Evolutionary conservation across 2,113 vertebrate genomes (phyloP).

Genomic region (Chaetura pelagica): DNA sequence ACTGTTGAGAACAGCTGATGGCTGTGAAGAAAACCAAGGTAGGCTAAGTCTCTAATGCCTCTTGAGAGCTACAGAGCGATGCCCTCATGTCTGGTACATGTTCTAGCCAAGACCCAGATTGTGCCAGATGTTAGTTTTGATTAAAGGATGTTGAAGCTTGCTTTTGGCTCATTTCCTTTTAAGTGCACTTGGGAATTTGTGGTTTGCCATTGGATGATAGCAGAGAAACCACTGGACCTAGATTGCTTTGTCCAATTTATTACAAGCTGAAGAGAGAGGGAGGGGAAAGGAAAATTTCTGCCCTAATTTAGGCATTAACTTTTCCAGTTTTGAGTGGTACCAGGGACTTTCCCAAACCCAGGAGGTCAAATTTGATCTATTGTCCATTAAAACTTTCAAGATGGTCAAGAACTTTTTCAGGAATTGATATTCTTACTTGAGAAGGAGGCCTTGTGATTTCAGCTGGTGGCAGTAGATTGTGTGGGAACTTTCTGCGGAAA

Average conservation of each 20-base stretch:
- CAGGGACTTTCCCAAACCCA: not conserved
- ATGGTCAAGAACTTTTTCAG: not conserved
- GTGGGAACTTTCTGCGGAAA: not conserved
- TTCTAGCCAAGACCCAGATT: not conserved
- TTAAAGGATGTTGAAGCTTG: not conserved
- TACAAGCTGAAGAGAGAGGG: not conserved
- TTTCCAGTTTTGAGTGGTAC: not conserved
- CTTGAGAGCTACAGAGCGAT: not conserved
- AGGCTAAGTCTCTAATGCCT: not conserved
- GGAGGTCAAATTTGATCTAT: not conserved
- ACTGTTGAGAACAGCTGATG: not conserved
- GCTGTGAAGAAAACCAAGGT: not conserved
- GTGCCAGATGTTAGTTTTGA: not conserved
- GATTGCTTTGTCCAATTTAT: not conserved
- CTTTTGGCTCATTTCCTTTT: not conserved
- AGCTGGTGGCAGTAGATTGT: not conserved
- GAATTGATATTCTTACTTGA: not conserved
- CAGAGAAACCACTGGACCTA: not conserved
- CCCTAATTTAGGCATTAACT: conserved; percentile 35
- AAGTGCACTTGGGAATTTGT: not conserved
- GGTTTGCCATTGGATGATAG: not conserved
- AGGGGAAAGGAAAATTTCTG: not conserved
- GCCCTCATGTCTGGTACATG: no score
- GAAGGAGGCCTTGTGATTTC: not conserved
- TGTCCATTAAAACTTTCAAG: not conserved